phyloP scores from a whole-genome alignment of 2,888 invertebrate genomes.

The Lochmaea capreae region DNA sequence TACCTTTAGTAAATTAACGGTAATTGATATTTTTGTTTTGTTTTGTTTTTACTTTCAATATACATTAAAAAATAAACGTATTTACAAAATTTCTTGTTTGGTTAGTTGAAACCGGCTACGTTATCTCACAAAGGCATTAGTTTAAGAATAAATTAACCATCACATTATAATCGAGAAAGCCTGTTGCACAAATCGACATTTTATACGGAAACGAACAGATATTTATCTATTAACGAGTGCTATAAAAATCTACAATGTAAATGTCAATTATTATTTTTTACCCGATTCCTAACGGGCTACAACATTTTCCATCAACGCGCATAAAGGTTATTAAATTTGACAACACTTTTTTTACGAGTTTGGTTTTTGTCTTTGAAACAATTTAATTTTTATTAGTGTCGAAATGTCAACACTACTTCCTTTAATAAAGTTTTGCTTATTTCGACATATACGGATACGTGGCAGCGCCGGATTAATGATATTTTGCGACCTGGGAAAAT shows the following conservation, averaged over 20 bases:
- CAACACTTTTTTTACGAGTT: background rate
- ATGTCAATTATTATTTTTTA: constrained; percentile 20
- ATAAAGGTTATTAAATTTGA: background rate
- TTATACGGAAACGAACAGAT: constrained; percentile 18
- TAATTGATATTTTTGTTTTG: too few relatives aligned
- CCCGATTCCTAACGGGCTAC: background rate
- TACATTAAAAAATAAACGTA: too few relatives aligned
- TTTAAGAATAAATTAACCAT: constrained; percentile 24
- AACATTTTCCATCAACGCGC: background rate
- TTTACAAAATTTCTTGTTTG: background rate
- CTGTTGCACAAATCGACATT: constrained; percentile 14
- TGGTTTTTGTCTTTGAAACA: background rate
- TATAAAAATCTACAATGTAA: constrained; percentile 25
- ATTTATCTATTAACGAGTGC: constrained; percentile 14
- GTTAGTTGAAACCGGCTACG: constrained; percentile 17
- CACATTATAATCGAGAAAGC: constrained; percentile 14
- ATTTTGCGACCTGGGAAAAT: too few relatives aligned
- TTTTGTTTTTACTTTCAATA: too few relatives aligned
- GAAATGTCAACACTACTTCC: too few relatives aligned
- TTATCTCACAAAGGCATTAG: constrained; percentile 22
- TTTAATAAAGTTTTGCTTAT: too few relatives aligned
- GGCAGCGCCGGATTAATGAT: too few relatives aligned
- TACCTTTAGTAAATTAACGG: too few relatives aligned
- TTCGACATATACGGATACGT: too few relatives aligned
- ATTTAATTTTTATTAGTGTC: background rate